phyloP scores from a whole-genome alignment of 2,797 vertebrate species.

The Pachyuromys duprasi region DNA sequence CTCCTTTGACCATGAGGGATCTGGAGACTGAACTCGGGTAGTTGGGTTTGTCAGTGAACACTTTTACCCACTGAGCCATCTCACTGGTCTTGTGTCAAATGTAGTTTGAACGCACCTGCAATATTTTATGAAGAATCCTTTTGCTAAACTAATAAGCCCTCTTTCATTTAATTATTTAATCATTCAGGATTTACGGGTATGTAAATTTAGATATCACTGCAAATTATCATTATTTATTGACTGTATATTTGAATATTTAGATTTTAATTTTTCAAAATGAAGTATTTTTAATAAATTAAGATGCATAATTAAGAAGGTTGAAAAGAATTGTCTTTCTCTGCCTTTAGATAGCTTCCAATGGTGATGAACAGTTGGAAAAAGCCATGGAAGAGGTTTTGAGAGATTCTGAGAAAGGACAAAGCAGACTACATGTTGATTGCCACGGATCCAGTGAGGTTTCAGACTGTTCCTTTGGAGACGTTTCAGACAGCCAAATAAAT shows the following conservation, averaged over 20 bases:
- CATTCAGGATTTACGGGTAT: conserved; percentile 32
- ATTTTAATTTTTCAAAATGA: conserved; percentile 60
- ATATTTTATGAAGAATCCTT: conserved; percentile 53
- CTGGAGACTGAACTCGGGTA: background rate
- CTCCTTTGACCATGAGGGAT: background rate
- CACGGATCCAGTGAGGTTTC: conserved; percentile 66
- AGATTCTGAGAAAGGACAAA: conserved; percentile 92
- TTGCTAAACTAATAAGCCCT: conserved; percentile 18
- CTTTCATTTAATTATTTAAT: conserved; percentile 43
- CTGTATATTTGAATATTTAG: conserved; percentile 46
- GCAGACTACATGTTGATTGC: conserved; percentile 70
- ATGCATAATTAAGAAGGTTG: conserved; percentile 15
- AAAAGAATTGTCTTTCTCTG: conserved; percentile 56
- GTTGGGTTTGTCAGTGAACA: background rate
- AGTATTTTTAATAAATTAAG: conserved; percentile 47
- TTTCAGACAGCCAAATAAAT: conserved; percentile 71
- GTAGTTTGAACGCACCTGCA: conserved; percentile 7
- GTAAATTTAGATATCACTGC: conserved; percentile 36
- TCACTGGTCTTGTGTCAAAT: background rate
- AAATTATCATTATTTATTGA: conserved; percentile 38
- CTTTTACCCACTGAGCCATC: background rate
- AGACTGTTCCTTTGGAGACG: conserved; percentile 72
- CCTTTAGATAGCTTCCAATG: conserved; percentile 93
- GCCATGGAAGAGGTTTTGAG: conserved; percentile 97
- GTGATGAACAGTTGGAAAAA: conserved; percentile 95